Conservation (phyloP, 2,113 vertebrate species). For the Bufo bufo region DNA sequence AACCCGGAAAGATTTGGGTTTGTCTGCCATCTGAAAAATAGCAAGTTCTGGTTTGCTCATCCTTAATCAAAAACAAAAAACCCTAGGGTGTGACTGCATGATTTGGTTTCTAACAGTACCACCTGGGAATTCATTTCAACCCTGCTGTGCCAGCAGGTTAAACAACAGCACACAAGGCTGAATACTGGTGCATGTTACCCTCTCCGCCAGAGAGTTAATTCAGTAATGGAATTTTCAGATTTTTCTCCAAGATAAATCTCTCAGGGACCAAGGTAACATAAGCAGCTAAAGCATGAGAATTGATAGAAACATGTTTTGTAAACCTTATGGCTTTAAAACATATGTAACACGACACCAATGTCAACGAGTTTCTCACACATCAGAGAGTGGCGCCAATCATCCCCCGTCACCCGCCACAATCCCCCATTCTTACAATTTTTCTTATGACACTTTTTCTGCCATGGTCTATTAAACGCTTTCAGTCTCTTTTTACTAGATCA, state of each 20-base stretch:
- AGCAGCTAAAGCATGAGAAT: slow-evolving; percentile 34
- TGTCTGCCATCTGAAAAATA: too few relatives aligned
- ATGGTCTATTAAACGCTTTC: slow-evolving; percentile 49
- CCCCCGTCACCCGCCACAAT: slow-evolving; percentile 21
- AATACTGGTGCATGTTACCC: neutral
- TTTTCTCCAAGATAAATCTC: slow-evolving; percentile 27
- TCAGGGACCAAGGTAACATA: neutral
- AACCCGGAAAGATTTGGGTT: too few relatives aligned
- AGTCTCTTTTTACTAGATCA: slow-evolving; percentile 48
- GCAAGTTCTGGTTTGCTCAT: too few relatives aligned
- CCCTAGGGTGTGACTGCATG: neutral
- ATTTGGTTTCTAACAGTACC: neutral
- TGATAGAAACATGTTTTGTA: slow-evolving; percentile 36
- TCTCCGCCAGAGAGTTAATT: slow-evolving; percentile 18
- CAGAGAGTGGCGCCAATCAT: slow-evolving; percentile 44
- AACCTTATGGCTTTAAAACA: slow-evolving; percentile 42
- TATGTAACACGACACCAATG: slow-evolving; percentile 35
- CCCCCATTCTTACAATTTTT: slow-evolving; percentile 45
- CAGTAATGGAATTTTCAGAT: slow-evolving; percentile 16
- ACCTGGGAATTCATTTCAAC: neutral
- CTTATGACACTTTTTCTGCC: slow-evolving; percentile 37
- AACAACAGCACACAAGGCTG: neutral
- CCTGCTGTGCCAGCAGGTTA: neutral
- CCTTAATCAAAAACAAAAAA: neutral
- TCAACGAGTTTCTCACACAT: slow-evolving; percentile 33